Conservation (phyloP, 2,888 invertebrate genomes). For the Caenorhabditis sp. region DNA sequence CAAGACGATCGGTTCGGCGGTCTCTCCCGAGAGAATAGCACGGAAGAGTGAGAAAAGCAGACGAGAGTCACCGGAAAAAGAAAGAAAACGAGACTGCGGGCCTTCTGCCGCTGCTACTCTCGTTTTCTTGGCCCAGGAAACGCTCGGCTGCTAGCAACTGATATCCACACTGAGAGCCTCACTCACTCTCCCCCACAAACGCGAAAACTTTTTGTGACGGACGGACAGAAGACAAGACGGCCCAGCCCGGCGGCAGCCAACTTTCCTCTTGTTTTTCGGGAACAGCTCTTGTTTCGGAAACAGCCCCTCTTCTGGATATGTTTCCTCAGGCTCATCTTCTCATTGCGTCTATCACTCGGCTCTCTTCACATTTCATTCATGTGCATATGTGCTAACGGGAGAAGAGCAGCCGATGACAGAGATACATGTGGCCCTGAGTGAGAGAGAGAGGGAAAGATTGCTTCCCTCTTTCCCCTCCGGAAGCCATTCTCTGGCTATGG, state of each 20-base stretch:
- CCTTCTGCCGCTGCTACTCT: no score
- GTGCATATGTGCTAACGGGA: slow-evolving; percentile 58
- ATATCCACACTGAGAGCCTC: slow-evolving; percentile 49
- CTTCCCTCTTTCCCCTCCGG: slow-evolving; percentile 34
- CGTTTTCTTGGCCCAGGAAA: slow-evolving; percentile 59
- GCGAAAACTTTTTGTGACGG: slow-evolving; percentile 21
- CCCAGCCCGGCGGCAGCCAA: no score
- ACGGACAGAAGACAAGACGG: slow-evolving; percentile 17
- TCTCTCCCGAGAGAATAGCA: slow-evolving; percentile 19
- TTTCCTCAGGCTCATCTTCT: slow-evolving; percentile 3
- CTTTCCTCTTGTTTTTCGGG: slow-evolving; percentile 32
- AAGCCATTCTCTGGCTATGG: slow-evolving; percentile 24
- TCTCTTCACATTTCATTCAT: slow-evolving; percentile 43
- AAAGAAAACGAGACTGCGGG: slow-evolving; percentile 34
- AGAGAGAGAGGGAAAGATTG: slow-evolving; percentile 42
- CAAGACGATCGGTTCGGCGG: slow-evolving; percentile 31
- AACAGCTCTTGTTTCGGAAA: slow-evolving; percentile 25
- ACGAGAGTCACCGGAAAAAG: slow-evolving; percentile 50
- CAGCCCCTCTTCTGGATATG: slow-evolving; percentile 5
- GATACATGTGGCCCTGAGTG: slow-evolving; percentile 32
- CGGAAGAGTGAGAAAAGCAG: slow-evolving; percentile 26
- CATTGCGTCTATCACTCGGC: slow-evolving; percentile 1
- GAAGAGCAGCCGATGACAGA: slow-evolving; percentile 20
- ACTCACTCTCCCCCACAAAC: not conserved
- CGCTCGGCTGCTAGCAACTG: slow-evolving; percentile 44